Conservation (phyloP, 1,140 invertebrate species). For the Philopotamus ludificatus region DNA sequence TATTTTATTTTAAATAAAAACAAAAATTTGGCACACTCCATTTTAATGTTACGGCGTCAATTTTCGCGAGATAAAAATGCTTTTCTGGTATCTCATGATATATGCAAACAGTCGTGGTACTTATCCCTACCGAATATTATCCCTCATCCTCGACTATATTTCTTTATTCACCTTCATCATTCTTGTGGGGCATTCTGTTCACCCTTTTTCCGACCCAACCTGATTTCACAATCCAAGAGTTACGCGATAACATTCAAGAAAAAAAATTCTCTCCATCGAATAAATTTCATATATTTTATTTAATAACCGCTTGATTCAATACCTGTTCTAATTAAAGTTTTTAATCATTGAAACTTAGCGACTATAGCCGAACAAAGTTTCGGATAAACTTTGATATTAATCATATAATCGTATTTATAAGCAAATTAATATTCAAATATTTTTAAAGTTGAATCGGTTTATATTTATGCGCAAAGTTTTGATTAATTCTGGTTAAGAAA, state of each 20-base stretch:
- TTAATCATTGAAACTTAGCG: too few relatives aligned
- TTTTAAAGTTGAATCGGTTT: background rate
- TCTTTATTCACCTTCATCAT: conserved; percentile 10
- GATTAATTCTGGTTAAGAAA: too few relatives aligned
- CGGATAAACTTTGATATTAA: background rate
- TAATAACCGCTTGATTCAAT: too few relatives aligned
- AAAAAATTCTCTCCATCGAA: background rate
- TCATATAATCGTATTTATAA: too few relatives aligned
- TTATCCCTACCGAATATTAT: background rate
- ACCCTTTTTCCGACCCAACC: background rate
- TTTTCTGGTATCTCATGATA: background rate
- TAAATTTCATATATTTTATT: too few relatives aligned
- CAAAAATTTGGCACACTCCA: too few relatives aligned
- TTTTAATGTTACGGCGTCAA: too few relatives aligned
- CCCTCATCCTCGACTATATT: background rate
- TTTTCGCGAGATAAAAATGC: too few relatives aligned
- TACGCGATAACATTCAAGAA: background rate
- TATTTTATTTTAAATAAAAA: too few relatives aligned
- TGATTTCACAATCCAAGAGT: background rate
- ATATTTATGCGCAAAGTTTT: background rate
- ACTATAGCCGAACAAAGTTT: too few relatives aligned
- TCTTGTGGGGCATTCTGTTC: background rate
- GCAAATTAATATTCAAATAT: background rate
- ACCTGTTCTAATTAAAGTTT: too few relatives aligned
- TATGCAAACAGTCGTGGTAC: background rate